Evolutionary conservation across 2,888 invertebrate species (phyloP), one percentile per base, ranked within the genome.

Genomic region (Actias luna): DNA sequence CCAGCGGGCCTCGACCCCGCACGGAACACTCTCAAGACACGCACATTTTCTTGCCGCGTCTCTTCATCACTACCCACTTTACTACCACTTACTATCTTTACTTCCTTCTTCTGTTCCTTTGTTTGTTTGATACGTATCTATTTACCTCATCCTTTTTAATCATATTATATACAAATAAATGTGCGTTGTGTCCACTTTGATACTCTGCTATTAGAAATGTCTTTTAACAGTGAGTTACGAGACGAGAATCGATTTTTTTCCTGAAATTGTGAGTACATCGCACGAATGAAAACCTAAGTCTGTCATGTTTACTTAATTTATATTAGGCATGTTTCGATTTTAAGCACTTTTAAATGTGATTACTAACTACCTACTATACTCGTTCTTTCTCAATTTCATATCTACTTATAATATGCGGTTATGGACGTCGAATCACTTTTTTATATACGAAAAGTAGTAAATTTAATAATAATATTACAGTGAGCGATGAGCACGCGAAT

Each of bases 21-120:
- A 92, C 92, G 92, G 92, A 92, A 92, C 92, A 92, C 92, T 85
- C 77, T 77, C 79, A 75, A 83, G 85, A 86, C 80, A 82, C 83
- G 88, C 88, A 88, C 88, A 84, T 82, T 86, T 79, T 83, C 76
- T 85, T 80, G 85, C 77, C 85, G 86, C 85, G 85, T 83, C 83
- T 83, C 84, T 83, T 87, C 89, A 88, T 89, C 83, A 88, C 89
- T 83, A 90, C 42, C 42, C 42, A 42, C 90, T 90, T 86, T 88
- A 89, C 91, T 60, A 82, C 85, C 86, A 91, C 88, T 84, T 79
- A 89, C 89, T 89, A 76, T 88, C 85, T 79, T 84, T 77, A 86
- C 88, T 87, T 87, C 87, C 89, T 87, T 75, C 81, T 81, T 85
- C 85, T 88, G 77, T 84, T 81, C 82, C 83, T 83, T 78, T 81